phyloP scores from a whole-genome alignment of 2,113 vertebrate genomes.

The Phylloscopus trochiloides region DNA sequence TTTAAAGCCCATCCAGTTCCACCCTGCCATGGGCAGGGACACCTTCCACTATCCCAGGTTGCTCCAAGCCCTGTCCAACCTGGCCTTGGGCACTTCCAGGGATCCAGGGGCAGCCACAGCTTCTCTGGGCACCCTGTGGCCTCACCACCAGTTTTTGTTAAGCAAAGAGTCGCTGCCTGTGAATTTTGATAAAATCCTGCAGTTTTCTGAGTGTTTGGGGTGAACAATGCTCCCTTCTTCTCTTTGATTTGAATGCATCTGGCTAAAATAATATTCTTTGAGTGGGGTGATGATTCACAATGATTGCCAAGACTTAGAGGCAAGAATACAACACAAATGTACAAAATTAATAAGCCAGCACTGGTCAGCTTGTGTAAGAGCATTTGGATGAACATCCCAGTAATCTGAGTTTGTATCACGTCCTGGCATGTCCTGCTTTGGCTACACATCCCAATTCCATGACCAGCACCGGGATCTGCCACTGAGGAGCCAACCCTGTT shows the following conservation, averaged over 20 bases:
- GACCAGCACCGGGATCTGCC: background rate
- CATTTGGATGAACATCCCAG: background rate
- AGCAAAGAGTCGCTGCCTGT: background rate
- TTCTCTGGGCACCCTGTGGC: background rate
- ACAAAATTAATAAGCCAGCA: background rate
- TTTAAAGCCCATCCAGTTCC: background rate
- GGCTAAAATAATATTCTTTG: background rate
- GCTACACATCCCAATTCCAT: background rate
- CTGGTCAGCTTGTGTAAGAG: background rate
- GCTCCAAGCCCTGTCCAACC: accelerated
- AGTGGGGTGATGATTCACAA: accelerated
- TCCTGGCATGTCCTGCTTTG: background rate
- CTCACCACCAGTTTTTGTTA: background rate
- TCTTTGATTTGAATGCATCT: background rate
- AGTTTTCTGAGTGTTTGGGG: background rate
- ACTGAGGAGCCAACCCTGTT: background rate
- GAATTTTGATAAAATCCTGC: background rate
- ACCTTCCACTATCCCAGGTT: accelerated
- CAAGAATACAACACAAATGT: background rate
- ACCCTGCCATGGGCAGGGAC: background rate
- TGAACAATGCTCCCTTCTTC: background rate
- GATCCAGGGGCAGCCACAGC: background rate
- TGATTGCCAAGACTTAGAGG: background rate
- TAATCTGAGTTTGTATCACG: background rate
- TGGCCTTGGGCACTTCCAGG: background rate